phyloP scores from a whole-genome alignment of 2,113 vertebrate species.

The Gymnogyps californianus region DNA sequence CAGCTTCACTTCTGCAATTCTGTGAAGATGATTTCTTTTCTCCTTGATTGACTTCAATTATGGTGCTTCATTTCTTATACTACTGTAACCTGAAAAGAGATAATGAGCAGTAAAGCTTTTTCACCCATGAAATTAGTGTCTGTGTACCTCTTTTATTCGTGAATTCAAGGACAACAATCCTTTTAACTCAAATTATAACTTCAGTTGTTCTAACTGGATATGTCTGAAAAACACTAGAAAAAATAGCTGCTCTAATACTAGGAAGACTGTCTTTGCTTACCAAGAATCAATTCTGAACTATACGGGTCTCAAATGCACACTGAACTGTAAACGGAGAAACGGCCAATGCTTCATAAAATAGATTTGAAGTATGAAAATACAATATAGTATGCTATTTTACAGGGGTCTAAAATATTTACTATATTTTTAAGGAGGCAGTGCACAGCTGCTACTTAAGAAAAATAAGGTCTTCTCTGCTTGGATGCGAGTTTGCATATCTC shows the following conservation, averaged over 20 bases:
- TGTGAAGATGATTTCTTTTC: slow-evolving; percentile 9
- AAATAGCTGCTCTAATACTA: background rate
- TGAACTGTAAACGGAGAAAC: background rate
- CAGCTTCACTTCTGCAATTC: background rate
- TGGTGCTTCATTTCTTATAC: background rate
- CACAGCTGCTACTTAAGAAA: background rate
- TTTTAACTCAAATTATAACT: slow-evolving; percentile 25
- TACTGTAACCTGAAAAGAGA: slow-evolving; percentile 39
- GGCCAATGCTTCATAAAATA: background rate
- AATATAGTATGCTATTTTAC: background rate
- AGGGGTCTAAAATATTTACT: background rate
- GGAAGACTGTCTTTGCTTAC: background rate
- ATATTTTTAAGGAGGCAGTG: background rate
- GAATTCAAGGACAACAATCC: slow-evolving; percentile 40
- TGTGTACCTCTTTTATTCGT: slow-evolving; percentile 11
- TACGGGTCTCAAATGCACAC: background rate
- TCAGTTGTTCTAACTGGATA: background rate
- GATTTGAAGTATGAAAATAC: background rate
- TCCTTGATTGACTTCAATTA: slow-evolving; percentile 66
- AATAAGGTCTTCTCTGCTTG: background rate
- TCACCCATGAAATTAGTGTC: slow-evolving; percentile 57
- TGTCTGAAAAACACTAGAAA: background rate
- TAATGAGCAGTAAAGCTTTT: slow-evolving; percentile 48
- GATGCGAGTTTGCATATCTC: accelerated
- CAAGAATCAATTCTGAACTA: background rate